Base-by-base conservation (phyloP, 2,113 vertebrate genomes). In the Electrona antarctica region DNA sequence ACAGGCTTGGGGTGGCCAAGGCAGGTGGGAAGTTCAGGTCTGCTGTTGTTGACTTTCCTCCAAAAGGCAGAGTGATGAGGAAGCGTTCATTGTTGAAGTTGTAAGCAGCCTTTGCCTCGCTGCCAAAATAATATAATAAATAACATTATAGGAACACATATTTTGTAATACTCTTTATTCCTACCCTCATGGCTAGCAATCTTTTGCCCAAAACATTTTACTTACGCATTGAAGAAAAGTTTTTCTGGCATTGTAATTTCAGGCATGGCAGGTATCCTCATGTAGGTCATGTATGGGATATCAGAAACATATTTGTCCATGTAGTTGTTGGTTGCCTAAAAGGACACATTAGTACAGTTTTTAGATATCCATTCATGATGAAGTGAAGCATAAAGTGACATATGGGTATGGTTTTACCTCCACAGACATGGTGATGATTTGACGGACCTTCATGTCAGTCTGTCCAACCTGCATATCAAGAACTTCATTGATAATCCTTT, bases 221-320 rank as follows among this genome's bases (percentile, higher is more conserved):
- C 89, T 80, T 93, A 98, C 97, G 89, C 92, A 84, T 94, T 96
- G 64, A 97, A 76, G 91, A 95, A 99, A 51, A 99, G 80, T 69
- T 83, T 94, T 67, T 97, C 92, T 56, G 97, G 96, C 69, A 96
- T 67, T 11, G 92, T 80, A 81, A 94, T 86, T 12, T 95, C 89
- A 63, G 85, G 90, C 46, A 96, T 73, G 7, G 93, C 90, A 67
- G 93, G 92, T 4, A 97, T 41, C 80, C 96, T 90, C 57, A 97
- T 71, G 57, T 83, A 91, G 85, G 92, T 84, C 48, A 93, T 73
- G 76, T 94, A 96, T 56, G 96, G 95, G 15, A 95, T 59, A 47
- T 86, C 86, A 60, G 66, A 80, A 12, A 94, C 91, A 68, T 92
- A 69, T 67, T 92, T 91, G 60, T 95, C 90, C 74, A 97, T 84